Base-by-base conservation (phyloP, 1,140 invertebrate genomes). In the Pachypeltis micranthus region DNA sequence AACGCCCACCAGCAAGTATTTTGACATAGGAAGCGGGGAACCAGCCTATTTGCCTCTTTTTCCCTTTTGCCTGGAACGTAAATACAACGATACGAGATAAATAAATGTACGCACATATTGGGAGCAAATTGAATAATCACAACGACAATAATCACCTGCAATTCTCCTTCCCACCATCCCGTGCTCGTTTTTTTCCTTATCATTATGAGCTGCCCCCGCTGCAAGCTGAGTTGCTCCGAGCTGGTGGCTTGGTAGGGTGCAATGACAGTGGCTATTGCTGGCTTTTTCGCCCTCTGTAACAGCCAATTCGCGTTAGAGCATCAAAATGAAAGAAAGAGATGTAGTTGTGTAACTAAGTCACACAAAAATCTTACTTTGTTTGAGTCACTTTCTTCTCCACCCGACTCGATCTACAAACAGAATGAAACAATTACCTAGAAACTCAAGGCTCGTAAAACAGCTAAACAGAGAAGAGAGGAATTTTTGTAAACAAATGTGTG, bases 161-260 rank as follows among this genome's bases (percentile, higher is more conserved):
- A 76, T 77, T 99, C 96, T 54, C 96, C 96, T 81, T 99, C 96
- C 96, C 96, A 99, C 96, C 96, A 98, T 23, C 95, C 95, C 66
- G 90, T 91, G 60, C 91, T 85, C 7, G 91, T 92, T 73, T 98
- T 99, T 75, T 97, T 97, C 14, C 93, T 81, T 16, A 99, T 91
- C 79, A 94, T 89, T 55, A 99, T 88, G 54, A 98, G 77, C 70
- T 98, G 95, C n/a, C 95, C 96, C 65, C 90, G 83, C 69, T 87
- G 84, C 7, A 99, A 75, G 59, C 86, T 87, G 14, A 99, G 75
- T 73, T 98, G 95, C 71, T 96, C 94, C 0, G 84, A 73, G 71
- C 93, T 94, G 2, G 87, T 90, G 1, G 90, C 88, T 73, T 88
- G 84, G 72, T 94, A 95, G 1, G 90, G 84, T 12, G 91, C 90